Base-by-base conservation (phyloP, 2,797 vertebrate genomes). In the Enteromius unitaeniatus region DNA sequence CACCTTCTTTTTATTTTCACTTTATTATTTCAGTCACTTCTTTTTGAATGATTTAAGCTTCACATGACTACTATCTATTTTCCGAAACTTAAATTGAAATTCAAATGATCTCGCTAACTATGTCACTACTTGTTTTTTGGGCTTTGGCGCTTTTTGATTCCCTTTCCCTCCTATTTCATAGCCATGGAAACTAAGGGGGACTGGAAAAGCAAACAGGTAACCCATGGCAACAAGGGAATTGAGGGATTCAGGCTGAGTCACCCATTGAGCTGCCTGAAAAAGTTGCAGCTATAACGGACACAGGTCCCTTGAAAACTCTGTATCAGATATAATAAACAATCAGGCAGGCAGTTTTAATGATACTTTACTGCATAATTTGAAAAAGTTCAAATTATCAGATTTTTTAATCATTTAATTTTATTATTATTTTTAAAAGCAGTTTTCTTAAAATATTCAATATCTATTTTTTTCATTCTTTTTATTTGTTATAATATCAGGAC, bases 41-140 rank as follows among this genome's bases (percentile, higher is more conserved):
- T 31, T 64, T 37, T 64, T 28, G 31, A 31, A 31, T 17, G 14
- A 15, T 31, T 64, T 17, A 31, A 72, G 34, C 60, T 67, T 47
- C 37, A 51, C 26, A 31, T 67, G 79, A 76, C 47, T 37, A 28
- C 65, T 78, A 79, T 5, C 10, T 83, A 79, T 81, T 81, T 83
- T 78, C 23, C 76, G 77, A 60, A 78, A 23, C 64, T 70, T 49
- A 79, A 78, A 87, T 88, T 89, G 69, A 86, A 81, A 89, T 89
- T 85, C 88, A 73, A 81, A 83, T 6, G 60, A 84, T 83, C 79
- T 85, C 60, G 42, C 74, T 79, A 73, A 73, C 69, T 84, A 67
- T 84, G 78, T 85, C 49, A 64, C 83, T 87, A 70, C 86, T 87
- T 89, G 88, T 89, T 88, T 86, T 87, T 82, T n/a, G 53, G 77